Evolutionary conservation across 2,888 invertebrate genomes (phyloP), one percentile per base, ranked within the genome.

Genomic region (Agriotes lineatus): DNA sequence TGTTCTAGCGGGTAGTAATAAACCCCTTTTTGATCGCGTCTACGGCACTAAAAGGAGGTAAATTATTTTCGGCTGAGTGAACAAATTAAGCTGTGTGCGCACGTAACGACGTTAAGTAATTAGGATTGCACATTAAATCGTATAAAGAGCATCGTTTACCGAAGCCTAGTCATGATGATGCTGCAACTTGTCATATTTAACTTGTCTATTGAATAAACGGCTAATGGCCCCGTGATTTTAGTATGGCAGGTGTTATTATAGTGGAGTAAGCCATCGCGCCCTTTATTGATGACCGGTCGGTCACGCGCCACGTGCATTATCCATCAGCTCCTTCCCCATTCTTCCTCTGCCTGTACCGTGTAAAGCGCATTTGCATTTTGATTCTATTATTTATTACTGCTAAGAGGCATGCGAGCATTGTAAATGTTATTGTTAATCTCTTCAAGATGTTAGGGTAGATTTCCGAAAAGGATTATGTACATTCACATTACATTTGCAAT

Each of bases 111-210:
- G 59, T 61, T 61, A 67, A 67, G 56, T 69, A 69, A 68, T 69
- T 45, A 48, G 50, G 64, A 54, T 69, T 60, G 54, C 37, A 56
- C 35, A 57, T 64, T 57, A 65, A 69, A 50, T 48, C 18, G 54
- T 48, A 48, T 52, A 64, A 61, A 61, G 61, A 59, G 39, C 16
- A 48, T 14, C 50, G 25, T 50, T 61, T 58, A 60, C 9, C 39
- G 25, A 12, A 16, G 35, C 25, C 42, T 18, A 68, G 69, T 67
- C 61, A 72, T 59, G 72, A 75, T 78, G 78, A 79, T 74, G 76
- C 72, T 73, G 77, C 77, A 75, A 74, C 75, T 74, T 78, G 77
- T 79, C 79, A 77, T 76, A 75, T 75, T 77, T 77, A 76, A 76
- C 76, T 73, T 73, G 75, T 76, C 77, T 76, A 76, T 77, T 78